Conservation (phyloP, 2,113 vertebrate genomes). For the Rhinogobius similis region DNA sequence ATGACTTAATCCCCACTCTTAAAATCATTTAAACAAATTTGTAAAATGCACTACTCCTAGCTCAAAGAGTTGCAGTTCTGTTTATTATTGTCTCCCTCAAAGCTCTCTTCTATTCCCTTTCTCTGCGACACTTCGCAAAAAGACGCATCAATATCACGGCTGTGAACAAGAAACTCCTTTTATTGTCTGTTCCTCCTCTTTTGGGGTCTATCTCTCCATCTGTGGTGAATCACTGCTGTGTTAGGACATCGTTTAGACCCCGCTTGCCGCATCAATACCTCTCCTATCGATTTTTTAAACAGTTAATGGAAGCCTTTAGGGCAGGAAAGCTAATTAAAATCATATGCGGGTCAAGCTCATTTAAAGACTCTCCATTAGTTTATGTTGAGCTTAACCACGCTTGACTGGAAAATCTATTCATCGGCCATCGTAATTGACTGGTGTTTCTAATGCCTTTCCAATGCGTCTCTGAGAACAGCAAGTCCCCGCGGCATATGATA, state of each 20-base stretch:
- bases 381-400: slow-evolving; percentile 75
- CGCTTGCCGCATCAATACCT: slow-evolving; percentile 66
- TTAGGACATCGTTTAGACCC: slow-evolving; percentile 73
- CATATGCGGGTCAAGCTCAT: slow-evolving; percentile 79
- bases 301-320: slow-evolving; percentile 80
- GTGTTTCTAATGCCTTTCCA: slow-evolving; percentile 74
- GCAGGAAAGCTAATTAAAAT: slow-evolving; percentile 80
- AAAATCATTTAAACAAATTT: neutral
- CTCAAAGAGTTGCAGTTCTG: neutral
- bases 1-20: neutral
- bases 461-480: slow-evolving; percentile 42
- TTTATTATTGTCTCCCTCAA: neutral
- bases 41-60: neutral
- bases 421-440: slow-evolving; percentile 73
- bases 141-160: slow-evolving; percentile 42
- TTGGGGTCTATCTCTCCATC: slow-evolving; percentile 52
- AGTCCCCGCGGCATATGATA: slow-evolving; percentile 55
- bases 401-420: slow-evolving; percentile 77
- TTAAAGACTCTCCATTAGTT: slow-evolving; percentile 80
- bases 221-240: slow-evolving; percentile 58
- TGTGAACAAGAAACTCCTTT: slow-evolving; percentile 45
- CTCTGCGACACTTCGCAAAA: neutral
- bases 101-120: neutral
- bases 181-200: slow-evolving; percentile 33
- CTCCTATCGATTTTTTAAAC: slow-evolving; percentile 76